phyloP scores from a whole-genome alignment of 1,140 invertebrate genomes.

The Anastrepha obliqua region DNA sequence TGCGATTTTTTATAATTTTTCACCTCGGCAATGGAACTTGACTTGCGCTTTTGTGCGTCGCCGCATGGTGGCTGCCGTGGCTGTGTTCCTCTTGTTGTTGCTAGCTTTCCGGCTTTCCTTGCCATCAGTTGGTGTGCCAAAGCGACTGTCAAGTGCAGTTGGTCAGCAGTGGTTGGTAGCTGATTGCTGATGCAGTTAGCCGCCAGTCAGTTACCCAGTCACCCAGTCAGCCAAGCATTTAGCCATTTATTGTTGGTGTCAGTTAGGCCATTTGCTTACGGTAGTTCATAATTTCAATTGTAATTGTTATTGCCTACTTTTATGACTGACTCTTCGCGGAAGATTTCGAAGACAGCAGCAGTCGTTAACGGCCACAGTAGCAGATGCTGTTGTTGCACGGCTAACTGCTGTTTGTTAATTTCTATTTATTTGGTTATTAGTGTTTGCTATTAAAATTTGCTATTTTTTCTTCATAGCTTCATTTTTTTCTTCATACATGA shows the following conservation, averaged over 20 bases:
- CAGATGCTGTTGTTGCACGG: not conserved
- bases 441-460: not conserved
- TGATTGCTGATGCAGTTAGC: not conserved
- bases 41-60: not conserved
- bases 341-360: not conserved
- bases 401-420: not conserved
- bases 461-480: not conserved
- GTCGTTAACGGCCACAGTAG: not conserved
- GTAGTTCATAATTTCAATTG: slow-evolving; percentile 34
- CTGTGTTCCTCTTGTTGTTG: not conserved
- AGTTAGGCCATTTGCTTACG: slow-evolving; percentile 3
- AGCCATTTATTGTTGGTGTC: slow-evolving; percentile 13
- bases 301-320: slow-evolving; percentile 23
- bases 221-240: slow-evolving; percentile 17
- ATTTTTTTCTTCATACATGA: not conserved
- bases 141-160: slow-evolving; percentile 38
- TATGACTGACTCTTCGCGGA: not conserved
- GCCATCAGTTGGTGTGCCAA: slow-evolving; percentile 12
- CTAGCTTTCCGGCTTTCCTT: not conserved
- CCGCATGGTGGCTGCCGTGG: not conserved
- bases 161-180: not conserved
- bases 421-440: not conserved
- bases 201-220: not conserved
- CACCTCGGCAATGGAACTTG: slow-evolving; percentile 24
- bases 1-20: not conserved